Evolutionary conservation across 2,113 vertebrate species (phyloP), one percentile per base, ranked within the genome.

Genomic region (Glaucidium brasilianum): DNA sequence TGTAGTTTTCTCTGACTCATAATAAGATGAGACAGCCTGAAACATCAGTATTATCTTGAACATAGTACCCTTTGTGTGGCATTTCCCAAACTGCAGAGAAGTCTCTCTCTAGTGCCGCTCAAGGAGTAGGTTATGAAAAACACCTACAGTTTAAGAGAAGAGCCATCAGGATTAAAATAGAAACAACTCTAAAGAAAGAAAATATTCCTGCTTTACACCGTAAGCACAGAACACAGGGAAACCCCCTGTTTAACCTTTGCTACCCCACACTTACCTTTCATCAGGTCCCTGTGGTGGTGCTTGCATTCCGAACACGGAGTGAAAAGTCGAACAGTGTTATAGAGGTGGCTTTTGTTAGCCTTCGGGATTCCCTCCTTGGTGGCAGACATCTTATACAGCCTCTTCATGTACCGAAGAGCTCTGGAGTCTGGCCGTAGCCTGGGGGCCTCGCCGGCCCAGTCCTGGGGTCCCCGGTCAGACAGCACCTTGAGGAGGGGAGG

Each of bases 291-390:
- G 60, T 74, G 95, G 39, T 53, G 76, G 27, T 95, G 97, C 55
- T 97, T 91, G 77, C 98, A 99, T 18, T 98, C 98, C 19, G 98
- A 97, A 32, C 96, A 97, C 0, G 99, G 99, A 5, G 98, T 98
- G 95, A 99, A 99, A 62, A 99, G 98, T 7, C 99, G 98, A 35
- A 99, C 98, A 1, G 99, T 99, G 98, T 99, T 99, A 88, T 99
- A 99, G 60, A 98, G 94, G 56, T 98, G 97, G 27, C 96, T 96
- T 37, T 90, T 96, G 18, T 73, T 95, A n/a, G 97, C 94, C 66
- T 98, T 99, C 13, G 98, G 97, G 71, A 98, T 97, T 56, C 99
- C 98, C 66, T 99, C 98, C 75, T 98, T 98, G 74, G 98, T 98
- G 22, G 98, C 98, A 2, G 98, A 98, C 77, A 97, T 97, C 94